A percentile compares a stretch with the other conserved stretches of the same genome.
These are phyloP conservation scores for Anthoscopus minutus DNA, from an alignment of 2,113 vertebrate genomes.

Conservation along the genomic window DNA sequence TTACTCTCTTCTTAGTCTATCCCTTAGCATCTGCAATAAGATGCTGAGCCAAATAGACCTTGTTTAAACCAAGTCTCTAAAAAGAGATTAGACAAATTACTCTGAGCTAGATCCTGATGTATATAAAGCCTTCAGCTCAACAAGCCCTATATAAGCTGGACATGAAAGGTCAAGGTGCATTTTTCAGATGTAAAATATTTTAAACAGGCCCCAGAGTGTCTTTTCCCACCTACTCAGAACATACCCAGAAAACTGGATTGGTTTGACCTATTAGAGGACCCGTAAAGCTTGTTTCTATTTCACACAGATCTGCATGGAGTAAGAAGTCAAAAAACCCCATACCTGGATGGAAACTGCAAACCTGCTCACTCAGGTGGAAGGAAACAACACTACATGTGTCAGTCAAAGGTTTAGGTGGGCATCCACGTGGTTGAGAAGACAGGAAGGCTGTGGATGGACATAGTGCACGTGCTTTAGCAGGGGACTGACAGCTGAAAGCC, in stretches of 20 bases:
- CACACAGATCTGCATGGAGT: fast-evolving
- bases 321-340: background rate
- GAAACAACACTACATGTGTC: background rate
- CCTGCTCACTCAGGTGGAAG: background rate
- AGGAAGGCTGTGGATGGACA: background rate
- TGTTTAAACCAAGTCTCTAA: background rate
- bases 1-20: background rate
- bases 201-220: background rate
- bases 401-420: background rate
- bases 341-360: background rate
- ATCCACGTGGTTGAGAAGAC: background rate
- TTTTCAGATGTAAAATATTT: background rate
- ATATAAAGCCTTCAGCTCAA: background rate
- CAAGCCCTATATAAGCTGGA: background rate
- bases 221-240: background rate
- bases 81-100: background rate
- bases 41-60: background rate
- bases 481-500: background rate
- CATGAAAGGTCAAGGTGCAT: background rate
- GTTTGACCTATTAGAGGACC: background rate
- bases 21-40: background rate
- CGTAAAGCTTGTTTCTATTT: background rate
- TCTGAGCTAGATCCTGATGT: background rate
- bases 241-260: background rate
- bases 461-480: background rate